Base-by-base conservation (phyloP, 2,113 vertebrate genomes). In the Petromus typicus region DNA sequence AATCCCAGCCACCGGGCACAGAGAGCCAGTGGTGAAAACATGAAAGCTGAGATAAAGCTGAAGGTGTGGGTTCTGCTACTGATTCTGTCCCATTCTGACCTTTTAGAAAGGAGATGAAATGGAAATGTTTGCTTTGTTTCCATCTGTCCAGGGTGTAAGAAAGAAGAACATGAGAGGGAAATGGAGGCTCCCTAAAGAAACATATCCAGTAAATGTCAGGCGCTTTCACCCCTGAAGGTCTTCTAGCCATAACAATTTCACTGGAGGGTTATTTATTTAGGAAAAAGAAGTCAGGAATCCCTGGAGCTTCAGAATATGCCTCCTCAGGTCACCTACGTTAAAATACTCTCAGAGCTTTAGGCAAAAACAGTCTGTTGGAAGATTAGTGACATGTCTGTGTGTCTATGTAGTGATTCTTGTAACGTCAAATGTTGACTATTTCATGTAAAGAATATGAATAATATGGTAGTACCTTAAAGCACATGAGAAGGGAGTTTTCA, bases 71-170 rank as follows among this genome's bases (percentile, higher is more conserved):
- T 83, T 86, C 79, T 86, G 32, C 86, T 96, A 95, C 95, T 87
- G 76, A 92, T 81, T 86, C 95, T 90, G 37, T 71, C 82, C 67
- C 51, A 43, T 64, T 93, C 86, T 96, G 95, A 64, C 79, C 75
- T 97, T 92, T 96, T 83, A 51, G 63, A 66, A 91, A 92, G 37
- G 75, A 92, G 73, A 89, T 11, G 83, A 95, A 93, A 67, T 93
- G 63, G 91, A 94, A 96, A 95, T 93, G 69, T 91, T 92, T 93
- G 64, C 75, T 57, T 92, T 71, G 12, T 84, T 54, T 90, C 71
- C 86, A 80, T 64, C 79, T 79, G 16, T 45, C 32, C 22, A 61
- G 69, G 67, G 75, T 84, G 7, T 86, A 64, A 56, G 69, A 76
- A 54, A 79, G 56, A 84, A 89, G 78, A 56, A 40, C 56, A n/a